Conservation (phyloP, 2,797 vertebrate genomes). For the Phrynocephalus vlangalii region DNA sequence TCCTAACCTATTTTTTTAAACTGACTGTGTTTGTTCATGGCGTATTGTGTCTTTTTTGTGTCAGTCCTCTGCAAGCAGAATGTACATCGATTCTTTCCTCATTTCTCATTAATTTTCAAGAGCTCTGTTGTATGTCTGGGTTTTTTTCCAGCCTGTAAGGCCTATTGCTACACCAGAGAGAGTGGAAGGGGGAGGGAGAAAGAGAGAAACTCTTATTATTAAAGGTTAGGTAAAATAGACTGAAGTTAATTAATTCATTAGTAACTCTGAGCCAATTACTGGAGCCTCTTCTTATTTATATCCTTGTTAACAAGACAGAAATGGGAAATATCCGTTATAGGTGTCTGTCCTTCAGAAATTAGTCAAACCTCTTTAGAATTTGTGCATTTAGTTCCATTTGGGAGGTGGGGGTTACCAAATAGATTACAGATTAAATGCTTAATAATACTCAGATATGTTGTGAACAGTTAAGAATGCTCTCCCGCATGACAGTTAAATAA, state of each 20-base stretch:
- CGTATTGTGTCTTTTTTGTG: constrained; percentile 99
- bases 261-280: constrained; percentile 93
- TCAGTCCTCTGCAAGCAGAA: constrained; percentile 90
- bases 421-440: constrained; percentile 67
- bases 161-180: constrained; percentile 81
- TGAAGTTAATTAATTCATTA: constrained; percentile 98
- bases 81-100: constrained; percentile 90
- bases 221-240: constrained; percentile 88
- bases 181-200: neutral
- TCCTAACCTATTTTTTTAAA: constrained; percentile 98
- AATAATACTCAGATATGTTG: constrained; percentile 58
- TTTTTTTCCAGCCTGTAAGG: constrained; percentile 87
- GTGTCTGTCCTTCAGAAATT: constrained; percentile 81
- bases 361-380: constrained; percentile 73
- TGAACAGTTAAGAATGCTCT: constrained; percentile 40
- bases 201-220: constrained; percentile 82
- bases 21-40: constrained; percentile 97
- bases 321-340: constrained; percentile 84
- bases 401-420: constrained; percentile 53
- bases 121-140: constrained; percentile 83
- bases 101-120: constrained; percentile 94
- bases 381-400: constrained; percentile 67
- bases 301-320: constrained; percentile 86
- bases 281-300: constrained; percentile 85
- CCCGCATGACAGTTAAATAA: neutral